A percentile compares a stretch with the other conserved stretches of the same genome.
Evolutionary conservation across 2,113 vertebrate species (phyloP).

Genomic region (Leucosticte australis): DNA sequence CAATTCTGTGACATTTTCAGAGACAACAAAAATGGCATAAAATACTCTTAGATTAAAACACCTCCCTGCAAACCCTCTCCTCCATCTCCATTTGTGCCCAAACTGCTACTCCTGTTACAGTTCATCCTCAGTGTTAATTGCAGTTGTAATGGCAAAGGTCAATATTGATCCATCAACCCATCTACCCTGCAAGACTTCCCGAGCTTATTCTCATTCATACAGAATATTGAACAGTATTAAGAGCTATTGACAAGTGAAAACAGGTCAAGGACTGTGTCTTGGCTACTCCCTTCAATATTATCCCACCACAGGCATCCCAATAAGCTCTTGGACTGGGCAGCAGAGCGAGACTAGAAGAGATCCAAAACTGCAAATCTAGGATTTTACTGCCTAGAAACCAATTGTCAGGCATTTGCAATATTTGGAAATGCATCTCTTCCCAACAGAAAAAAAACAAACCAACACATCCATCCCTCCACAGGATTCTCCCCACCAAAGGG

Average conservation of each 20-base stretch:
- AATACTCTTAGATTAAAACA: not conserved
- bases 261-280: not conserved
- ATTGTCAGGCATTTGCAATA: not conserved
- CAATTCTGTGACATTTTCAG: not conserved
- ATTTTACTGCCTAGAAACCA: not conserved
- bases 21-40: not conserved
- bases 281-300: not conserved
- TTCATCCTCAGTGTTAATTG: conserved; percentile 38
- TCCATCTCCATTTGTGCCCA: not conserved
- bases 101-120: not conserved
- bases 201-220: conserved; percentile 16
- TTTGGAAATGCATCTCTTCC: not conserved
- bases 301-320: not conserved
- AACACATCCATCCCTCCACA: not conserved
- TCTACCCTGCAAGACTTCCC: not conserved
- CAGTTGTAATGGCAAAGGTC: conserved; percentile 20
- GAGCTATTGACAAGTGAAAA: not conserved
- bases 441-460: not conserved
- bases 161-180: conserved; percentile 34
- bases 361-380: not conserved
- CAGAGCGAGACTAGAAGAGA: not conserved
- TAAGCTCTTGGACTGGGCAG: not conserved
- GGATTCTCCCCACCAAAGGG: not conserved
- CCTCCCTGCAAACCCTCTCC: not conserved
- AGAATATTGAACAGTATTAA: conserved; percentile 9